Conservation (phyloP, 2,113 vertebrate species). For the Halichoeres trimaculatus region DNA sequence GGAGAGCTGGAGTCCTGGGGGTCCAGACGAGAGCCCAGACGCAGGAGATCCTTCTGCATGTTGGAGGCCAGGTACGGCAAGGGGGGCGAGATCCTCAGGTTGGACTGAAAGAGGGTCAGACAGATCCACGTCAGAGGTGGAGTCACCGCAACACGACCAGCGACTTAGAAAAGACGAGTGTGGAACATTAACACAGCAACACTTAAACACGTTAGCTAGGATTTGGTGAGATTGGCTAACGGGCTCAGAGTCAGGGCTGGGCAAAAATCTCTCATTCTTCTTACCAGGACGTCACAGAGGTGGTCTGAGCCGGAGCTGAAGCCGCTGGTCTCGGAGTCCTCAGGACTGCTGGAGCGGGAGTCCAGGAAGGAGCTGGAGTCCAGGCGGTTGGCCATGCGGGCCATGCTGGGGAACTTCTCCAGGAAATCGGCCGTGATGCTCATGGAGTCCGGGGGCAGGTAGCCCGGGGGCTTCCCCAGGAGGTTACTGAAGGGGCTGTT, state of each 20-base stretch:
- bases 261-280: background rate
- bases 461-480: conserved; percentile 87
- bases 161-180: too few relatives aligned
- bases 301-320: conserved; percentile 99
- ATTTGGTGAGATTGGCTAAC: too few relatives aligned
- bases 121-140: background rate
- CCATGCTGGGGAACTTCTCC: conserved; percentile 89
- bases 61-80: conserved; percentile 91
- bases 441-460: conserved; percentile 86
- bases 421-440: conserved; percentile 90
- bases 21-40: conserved; percentile 89
- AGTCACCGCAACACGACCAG: too few relatives aligned
- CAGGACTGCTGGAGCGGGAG: conserved; percentile 96
- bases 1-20: conserved; percentile 87
- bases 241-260: too few relatives aligned
- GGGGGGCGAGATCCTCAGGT: conserved; percentile 94
- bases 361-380: conserved; percentile 92
- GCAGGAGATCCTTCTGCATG: conserved; percentile 90
- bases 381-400: conserved; percentile 87
- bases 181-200: too few relatives aligned
- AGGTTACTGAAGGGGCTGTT: conserved; percentile 88
- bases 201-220: too few relatives aligned
- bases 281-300: conserved; percentile 88
- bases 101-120: conserved; percentile 83
- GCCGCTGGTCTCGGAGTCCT: conserved; percentile 97